These are phyloP conservation scores for Pterocles orientalis DNA, from an alignment of 2,113 vertebrate genomes.

Conservation along the genomic window DNA sequence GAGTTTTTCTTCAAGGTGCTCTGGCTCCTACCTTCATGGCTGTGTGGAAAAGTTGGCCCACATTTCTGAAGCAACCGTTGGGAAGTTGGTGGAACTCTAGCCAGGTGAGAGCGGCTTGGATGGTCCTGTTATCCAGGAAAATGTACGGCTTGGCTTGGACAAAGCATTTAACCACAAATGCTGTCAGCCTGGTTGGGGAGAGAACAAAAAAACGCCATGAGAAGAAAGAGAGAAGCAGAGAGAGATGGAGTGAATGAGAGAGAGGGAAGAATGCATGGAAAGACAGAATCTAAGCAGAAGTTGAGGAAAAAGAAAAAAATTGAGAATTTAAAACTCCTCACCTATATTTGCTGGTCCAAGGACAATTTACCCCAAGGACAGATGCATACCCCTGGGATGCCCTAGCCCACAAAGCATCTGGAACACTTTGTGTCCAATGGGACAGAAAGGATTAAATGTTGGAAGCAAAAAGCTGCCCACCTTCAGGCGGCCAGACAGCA, in stretches of 20 bases:
- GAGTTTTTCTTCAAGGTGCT: not conserved
- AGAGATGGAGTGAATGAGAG: not conserved
- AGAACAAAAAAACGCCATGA: not conserved
- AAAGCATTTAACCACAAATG: constrained; percentile 89
- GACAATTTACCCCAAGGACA: not conserved
- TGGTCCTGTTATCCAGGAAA: constrained; percentile 74
- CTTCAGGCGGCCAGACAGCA: not conserved
- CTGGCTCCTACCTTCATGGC: constrained; percentile 81
- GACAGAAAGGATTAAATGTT: not conserved
- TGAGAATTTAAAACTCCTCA: not conserved
- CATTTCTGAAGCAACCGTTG: constrained; percentile 78
- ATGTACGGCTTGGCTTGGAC: constrained; percentile 76
- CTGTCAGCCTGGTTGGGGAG: constrained; percentile 78
- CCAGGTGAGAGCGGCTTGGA: constrained; percentile 77
- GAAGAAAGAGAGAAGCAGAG: not conserved
- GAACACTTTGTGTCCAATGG: not conserved
- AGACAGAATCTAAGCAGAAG: not conserved
- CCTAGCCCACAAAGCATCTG: not conserved
- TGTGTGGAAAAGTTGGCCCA: constrained; percentile 81
- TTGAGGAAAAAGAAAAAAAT: not conserved
- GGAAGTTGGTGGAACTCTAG: constrained; percentile 71
- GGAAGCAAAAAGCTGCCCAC: not conserved
- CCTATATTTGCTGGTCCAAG: not conserved
- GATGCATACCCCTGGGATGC: not conserved
- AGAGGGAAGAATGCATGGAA: not conserved